These are phyloP conservation scores for Manis javanica DNA, from an alignment of 2,797 vertebrate genomes.

Conservation along the genomic window DNA sequence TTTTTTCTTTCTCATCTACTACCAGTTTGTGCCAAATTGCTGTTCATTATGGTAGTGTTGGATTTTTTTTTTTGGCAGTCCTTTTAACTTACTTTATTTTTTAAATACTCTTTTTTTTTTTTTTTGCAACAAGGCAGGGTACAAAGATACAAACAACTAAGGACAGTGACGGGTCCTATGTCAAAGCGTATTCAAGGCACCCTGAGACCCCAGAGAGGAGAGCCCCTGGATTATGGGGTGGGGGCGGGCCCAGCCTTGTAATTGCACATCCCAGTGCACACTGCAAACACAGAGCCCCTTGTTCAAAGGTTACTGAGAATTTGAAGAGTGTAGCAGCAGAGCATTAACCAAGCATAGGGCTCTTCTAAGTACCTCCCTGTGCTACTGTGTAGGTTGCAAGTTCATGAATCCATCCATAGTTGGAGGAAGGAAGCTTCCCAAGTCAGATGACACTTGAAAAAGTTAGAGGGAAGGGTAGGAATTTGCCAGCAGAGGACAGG, in stretches of 20 bases:
- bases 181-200: accelerated
- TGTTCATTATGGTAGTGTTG: background rate
- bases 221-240: background rate
- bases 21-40: background rate
- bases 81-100: background rate
- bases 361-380: background rate
- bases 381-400: accelerated
- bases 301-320: background rate
- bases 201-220: background rate
- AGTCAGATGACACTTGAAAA: background rate
- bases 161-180: background rate
- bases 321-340: background rate
- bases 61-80: background rate
- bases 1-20: background rate
- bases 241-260: too few species aligned
- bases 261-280: background rate
- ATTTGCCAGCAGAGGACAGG: background rate
- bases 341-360: background rate
- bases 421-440: background rate
- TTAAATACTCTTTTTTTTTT: background rate
- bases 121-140: background rate
- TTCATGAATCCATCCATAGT: background rate
- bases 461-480: background rate
- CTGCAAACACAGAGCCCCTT: background rate
- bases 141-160: background rate